Evolutionary conservation across 2,113 vertebrate species (phyloP).

Genomic region (Pygoscelis antarcticus): DNA sequence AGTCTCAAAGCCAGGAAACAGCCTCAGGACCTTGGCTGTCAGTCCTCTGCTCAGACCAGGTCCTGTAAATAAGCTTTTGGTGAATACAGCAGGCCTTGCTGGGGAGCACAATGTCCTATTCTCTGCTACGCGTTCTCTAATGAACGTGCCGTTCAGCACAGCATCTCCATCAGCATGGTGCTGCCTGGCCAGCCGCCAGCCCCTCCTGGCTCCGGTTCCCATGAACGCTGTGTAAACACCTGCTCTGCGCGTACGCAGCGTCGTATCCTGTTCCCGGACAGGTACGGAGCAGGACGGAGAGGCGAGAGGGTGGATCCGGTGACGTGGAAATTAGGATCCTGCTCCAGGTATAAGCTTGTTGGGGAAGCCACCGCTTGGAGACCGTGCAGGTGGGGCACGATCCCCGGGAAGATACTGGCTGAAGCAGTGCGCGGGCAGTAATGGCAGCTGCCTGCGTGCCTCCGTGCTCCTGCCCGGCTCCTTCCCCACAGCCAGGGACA

Average conservation of each 20-base stretch:
- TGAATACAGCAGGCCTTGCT: background rate
- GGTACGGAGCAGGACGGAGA: background rate
- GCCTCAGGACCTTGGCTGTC: background rate
- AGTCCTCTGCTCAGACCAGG: background rate
- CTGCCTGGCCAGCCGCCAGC: background rate
- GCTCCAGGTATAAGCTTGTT: accelerated
- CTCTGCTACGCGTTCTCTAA: background rate
- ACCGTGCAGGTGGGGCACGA: accelerated
- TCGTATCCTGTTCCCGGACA: background rate
- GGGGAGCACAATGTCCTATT: background rate
- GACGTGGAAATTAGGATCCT: background rate
- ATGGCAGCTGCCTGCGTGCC: background rate
- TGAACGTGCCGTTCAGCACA: background rate
- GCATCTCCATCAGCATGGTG: background rate
- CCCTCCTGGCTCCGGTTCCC: background rate
- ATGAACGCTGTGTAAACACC: accelerated
- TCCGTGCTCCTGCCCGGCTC: background rate
- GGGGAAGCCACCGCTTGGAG: background rate
- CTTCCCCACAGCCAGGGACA: background rate
- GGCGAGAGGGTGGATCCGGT: accelerated
- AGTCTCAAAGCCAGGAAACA: background rate
- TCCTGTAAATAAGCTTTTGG: background rate
- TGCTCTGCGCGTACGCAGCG: accelerated
- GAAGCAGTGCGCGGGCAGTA: background rate
- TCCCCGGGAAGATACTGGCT: accelerated